Base-by-base conservation (phyloP, 2,888 invertebrate species). In the Xestoiulus laeticollis region DNA sequence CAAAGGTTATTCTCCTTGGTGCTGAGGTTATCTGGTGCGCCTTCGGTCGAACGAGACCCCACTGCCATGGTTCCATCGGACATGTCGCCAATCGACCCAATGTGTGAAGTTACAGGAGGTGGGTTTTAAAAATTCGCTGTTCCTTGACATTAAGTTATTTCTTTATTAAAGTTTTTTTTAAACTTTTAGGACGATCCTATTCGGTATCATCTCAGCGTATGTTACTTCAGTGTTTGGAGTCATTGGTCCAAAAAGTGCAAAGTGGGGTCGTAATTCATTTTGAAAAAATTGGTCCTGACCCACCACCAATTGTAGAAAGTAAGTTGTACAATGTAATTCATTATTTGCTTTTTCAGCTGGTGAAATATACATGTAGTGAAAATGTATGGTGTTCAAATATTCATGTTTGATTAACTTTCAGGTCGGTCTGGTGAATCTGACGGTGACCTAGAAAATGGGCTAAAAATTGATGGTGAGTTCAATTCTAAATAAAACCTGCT, bases 51-150 rank as follows among this genome's bases (percentile, higher is more conserved):
- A 91, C 93, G 97, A 89, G 97, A 97, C 91, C 95, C 95, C 12
- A 88, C 86, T 5, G 96, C 97, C 8, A 94, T 97, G 88, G 98
- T 99, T 53, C 97, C 98, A 14, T 97, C 97, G 88, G 99, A 99
- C 91, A 95, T 96, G 87, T 98, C 98, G 59, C 97, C 98, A 0
- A 96, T 99, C 90, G 98, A 99, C 92, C 96, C 97, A 10, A 98
- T 99, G 98, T 99, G 99, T 93, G 98, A 99, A 93, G 98, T 98
- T 30, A 99, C 99, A 19, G 99, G 99, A 91, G 99, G 96, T 95
- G 92, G 92, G 92, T 48, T 14, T 14, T 48, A 53, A 83, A 38
- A n/a, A 10, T 2, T 53, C 48, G 14, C 19, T 43, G 33, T 53
- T 86, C 19, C 33, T 43, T 89, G 90, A 14, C 90, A 96, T 96